phyloP scores from a whole-genome alignment of 30 jellyfish, hydroid and myxozoan genomes.

The Aurelia aurita complex sp. Pacific region DNA sequence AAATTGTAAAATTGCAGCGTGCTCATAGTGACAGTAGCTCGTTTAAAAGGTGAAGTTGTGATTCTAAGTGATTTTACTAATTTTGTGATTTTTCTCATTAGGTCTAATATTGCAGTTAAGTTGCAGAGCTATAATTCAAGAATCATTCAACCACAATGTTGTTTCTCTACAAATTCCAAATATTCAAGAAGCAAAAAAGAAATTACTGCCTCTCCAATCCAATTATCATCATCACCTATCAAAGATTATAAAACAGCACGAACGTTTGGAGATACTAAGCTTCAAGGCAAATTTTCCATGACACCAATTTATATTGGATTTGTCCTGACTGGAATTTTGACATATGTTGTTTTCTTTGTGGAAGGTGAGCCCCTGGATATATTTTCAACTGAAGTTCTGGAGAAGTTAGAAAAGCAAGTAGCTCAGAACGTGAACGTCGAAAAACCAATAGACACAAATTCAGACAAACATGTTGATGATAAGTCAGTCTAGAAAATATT shows the following conservation, averaged over 20 bases:
- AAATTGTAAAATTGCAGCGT: too few species aligned
- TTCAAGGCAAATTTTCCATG: neutral
- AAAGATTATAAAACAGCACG: conserved; percentile 30
- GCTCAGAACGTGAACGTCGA: neutral
- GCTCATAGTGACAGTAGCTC: too few species aligned
- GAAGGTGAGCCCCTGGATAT: conserved; percentile 38
- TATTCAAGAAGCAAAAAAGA: too few species aligned
- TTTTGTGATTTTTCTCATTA: too few species aligned
- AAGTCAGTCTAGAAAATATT: neutral
- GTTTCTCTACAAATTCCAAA: too few species aligned
- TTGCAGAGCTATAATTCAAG: too few species aligned
- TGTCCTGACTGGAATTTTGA: neutral
- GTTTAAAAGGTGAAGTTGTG: too few species aligned
- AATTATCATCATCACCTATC: conserved; percentile 47
- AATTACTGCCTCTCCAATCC: conserved; percentile 14
- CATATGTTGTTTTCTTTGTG: conserved; percentile 13
- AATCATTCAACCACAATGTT: too few species aligned
- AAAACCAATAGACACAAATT: neutral
- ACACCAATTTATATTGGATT: conserved; percentile 24
- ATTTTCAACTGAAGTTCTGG: conserved; percentile 42
- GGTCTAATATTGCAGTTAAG: too few species aligned
- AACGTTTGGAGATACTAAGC: conserved; percentile 42
- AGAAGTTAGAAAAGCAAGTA: conserved; percentile 20
- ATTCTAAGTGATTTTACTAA: too few species aligned
- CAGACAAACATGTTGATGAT: too few species aligned